A percentile compares a stretch with the other conserved stretches of the same genome.
Conservation (phyloP, 2,797 vertebrate genomes). For the Oreortyx pictus region DNA sequence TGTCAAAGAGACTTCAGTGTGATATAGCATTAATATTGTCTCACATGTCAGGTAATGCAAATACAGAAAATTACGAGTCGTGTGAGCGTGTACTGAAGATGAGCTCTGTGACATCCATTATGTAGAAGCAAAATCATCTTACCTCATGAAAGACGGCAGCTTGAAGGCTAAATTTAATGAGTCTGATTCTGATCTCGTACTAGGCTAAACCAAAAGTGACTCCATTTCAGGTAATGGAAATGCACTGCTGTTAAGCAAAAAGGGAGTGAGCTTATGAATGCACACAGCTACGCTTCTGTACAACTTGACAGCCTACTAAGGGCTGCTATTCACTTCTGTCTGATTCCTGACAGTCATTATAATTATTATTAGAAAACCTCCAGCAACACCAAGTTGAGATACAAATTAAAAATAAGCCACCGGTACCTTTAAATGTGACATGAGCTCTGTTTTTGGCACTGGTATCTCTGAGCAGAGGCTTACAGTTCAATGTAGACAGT, state of each 20-base stretch:
- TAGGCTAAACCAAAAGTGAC: conserved; percentile 8
- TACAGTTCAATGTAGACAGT: conserved; percentile 67
- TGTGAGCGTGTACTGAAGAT: conserved; percentile 46
- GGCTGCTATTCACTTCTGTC: not conserved
- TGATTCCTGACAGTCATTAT: conserved; percentile 19
- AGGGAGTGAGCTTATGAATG: not conserved
- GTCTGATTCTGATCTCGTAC: conserved; percentile 39
- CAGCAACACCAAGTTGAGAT: conserved; percentile 31
- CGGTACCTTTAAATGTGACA: conserved; percentile 63
- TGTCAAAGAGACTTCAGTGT: conserved; percentile 59
- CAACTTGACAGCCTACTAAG: conserved; percentile 6
- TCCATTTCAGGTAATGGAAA: conserved; percentile 21
- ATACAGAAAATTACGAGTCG: conserved; percentile 59
- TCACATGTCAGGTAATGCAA: conserved; percentile 63
- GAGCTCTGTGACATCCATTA: conserved; percentile 64
- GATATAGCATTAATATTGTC: conserved; percentile 49
- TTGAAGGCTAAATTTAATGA: conserved; percentile 42
- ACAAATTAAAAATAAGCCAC: conserved; percentile 61
- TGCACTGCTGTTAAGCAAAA: not conserved
- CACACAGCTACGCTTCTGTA: not conserved
- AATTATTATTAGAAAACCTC: conserved; percentile 43
- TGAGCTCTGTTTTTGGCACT: conserved; percentile 60
- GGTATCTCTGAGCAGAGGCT: conserved; percentile 18
- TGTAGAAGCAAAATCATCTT: conserved; percentile 27
- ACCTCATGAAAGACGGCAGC: conserved; percentile 47